Conservation (phyloP, 1,140 invertebrate species). For the Paralvinella palmiformis region DNA sequence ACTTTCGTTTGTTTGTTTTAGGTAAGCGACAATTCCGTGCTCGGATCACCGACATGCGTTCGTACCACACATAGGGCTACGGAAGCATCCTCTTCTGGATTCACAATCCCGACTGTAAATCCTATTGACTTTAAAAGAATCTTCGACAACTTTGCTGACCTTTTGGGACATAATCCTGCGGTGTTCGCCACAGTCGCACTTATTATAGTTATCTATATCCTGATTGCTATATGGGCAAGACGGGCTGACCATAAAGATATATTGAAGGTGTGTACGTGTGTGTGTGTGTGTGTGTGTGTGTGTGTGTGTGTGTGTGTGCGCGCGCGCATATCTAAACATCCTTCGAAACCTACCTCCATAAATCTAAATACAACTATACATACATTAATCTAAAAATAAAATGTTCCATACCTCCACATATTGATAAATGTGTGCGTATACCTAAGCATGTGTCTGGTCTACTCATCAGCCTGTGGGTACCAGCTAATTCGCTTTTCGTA, state of each 20-base stretch:
- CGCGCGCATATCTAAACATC: background rate
- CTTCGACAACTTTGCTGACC: conserved; percentile 26
- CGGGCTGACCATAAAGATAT: conserved; percentile 45
- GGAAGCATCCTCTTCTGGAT: background rate
- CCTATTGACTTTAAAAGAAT: conserved; percentile 51
- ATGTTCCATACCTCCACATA: background rate
- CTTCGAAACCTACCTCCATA: background rate
- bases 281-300: background rate
- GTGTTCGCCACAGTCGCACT: conserved; percentile 39
- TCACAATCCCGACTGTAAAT: conserved; percentile 26
- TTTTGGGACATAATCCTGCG: conserved; percentile 18
- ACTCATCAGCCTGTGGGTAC: no score
- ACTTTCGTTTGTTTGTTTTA: no score
- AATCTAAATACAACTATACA: background rate
- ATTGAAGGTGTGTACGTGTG: conserved; percentile 5
- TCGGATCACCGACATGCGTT: no score
- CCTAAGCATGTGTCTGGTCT: no score
- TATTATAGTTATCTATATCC: conserved; percentile 42
- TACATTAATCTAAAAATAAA: background rate
- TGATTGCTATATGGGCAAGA: conserved; percentile 45
- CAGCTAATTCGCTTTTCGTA: no score
- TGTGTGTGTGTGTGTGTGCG: background rate
- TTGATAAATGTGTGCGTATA: no score
- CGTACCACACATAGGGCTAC: no score
- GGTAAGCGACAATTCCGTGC: no score